Evolutionary conservation across 2,797 vertebrate species (phyloP).

Genomic region (Hoplostethus mediterraneus): DNA sequence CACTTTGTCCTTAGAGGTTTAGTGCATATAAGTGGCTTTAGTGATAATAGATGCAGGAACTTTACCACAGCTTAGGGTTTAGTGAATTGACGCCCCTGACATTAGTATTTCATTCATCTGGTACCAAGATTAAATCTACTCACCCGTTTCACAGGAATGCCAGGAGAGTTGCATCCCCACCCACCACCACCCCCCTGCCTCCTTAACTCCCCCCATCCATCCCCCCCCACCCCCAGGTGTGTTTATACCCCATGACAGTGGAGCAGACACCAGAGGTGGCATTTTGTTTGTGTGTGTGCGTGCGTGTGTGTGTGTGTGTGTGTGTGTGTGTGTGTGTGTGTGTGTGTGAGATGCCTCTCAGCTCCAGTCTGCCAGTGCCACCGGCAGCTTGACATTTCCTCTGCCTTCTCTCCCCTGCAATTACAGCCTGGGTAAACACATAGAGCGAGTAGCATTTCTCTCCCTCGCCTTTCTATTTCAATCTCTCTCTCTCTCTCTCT

Average conservation of each 20-base stretch:
- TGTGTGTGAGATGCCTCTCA: constrained; percentile 33
- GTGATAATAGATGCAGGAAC: neutral
- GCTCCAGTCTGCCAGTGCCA: constrained; percentile 53
- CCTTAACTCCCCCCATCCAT: neutral
- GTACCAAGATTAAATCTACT: neutral
- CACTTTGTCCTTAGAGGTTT: no score
- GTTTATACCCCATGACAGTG: constrained; percentile 35
- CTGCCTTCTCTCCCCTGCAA: constrained; percentile 62
- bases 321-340: constrained; percentile 5
- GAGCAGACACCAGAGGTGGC: constrained; percentile 29
- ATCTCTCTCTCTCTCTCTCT: constrained; percentile 9
- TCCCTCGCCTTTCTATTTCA: constrained; percentile 59
- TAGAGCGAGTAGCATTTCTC: constrained; percentile 50
- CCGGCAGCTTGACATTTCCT: constrained; percentile 76
- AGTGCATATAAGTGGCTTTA: no score
- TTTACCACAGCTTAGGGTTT: neutral
- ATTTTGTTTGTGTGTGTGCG: constrained; percentile 27
- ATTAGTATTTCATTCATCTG: neutral
- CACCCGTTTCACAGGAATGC: neutral
- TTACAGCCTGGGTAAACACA: constrained; percentile 67
- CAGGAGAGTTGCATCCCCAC: neutral
- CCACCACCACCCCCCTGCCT: neutral
- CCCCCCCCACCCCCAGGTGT: constrained; percentile 24
- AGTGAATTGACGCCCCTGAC: no score
- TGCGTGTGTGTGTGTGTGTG: constrained; percentile 3